Evolutionary conservation across 2,113 vertebrate species (phyloP).

Genomic region (Cnemophilus loriae): DNA sequence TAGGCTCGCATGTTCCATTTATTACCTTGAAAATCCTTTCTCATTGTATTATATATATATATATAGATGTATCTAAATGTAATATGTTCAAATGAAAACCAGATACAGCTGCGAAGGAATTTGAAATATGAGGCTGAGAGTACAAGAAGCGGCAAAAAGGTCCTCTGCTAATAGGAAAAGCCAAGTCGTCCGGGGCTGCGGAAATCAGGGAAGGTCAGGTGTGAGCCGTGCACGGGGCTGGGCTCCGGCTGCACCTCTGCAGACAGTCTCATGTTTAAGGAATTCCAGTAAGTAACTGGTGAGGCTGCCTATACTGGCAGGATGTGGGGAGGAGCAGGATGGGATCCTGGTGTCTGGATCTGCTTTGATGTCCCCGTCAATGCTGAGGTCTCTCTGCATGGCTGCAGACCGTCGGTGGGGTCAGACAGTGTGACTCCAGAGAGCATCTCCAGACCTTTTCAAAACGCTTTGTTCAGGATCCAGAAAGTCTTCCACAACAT

Average conservation of each 20-base stretch:
- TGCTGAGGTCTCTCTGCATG: background rate
- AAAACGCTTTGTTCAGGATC: background rate
- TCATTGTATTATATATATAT: background rate
- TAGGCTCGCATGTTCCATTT: conserved; percentile 51
- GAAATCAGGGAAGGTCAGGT: conserved; percentile 35
- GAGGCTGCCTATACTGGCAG: background rate
- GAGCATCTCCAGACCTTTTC: background rate
- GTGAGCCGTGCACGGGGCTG: background rate
- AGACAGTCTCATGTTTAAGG: background rate
- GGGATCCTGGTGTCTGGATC: background rate
- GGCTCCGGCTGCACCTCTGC: background rate
- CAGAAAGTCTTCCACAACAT: background rate
- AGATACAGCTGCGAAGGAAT: conserved; percentile 56
- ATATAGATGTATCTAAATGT: background rate
- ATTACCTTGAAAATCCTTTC: conserved; percentile 66
- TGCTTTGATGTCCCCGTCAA: background rate
- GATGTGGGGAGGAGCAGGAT: background rate
- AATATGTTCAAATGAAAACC: conserved; percentile 67
- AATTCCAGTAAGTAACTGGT: background rate
- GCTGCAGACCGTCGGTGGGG: background rate
- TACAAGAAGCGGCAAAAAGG: conserved; percentile 45
- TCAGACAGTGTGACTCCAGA: background rate
- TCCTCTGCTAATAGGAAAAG: conserved; percentile 47
- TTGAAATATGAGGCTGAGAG: conserved; percentile 67
- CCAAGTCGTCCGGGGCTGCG: background rate